Evolutionary conservation across 2,888 invertebrate genomes (phyloP).

Genomic region (Acanthosepion pharaonis): DNA sequence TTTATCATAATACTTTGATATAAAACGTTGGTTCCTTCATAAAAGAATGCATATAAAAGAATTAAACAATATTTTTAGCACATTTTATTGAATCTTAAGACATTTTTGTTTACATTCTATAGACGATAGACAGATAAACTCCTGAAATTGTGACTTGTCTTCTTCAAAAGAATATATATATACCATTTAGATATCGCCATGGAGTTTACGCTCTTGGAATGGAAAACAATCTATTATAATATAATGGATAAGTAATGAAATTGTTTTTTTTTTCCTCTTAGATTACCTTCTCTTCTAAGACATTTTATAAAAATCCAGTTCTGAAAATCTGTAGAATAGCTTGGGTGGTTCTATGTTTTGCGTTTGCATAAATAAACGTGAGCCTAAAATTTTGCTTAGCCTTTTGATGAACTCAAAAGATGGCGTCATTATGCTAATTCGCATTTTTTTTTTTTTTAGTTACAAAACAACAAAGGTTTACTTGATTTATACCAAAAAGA

Average conservation of each 20-base stretch:
- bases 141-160: too few relatives aligned
- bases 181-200: not conserved
- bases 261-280: not conserved
- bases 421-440: not conserved
- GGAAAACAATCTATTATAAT: not conserved
- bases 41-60: not conserved
- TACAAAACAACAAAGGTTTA: too few relatives aligned
- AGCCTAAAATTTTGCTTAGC: not conserved
- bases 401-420: not conserved
- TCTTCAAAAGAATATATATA: not conserved
- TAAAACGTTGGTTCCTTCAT: too few relatives aligned
- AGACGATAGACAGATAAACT: not conserved
- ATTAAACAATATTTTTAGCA: not conserved
- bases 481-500: not conserved
- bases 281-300: not conserved
- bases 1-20: too few relatives aligned
- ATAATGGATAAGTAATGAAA: not conserved
- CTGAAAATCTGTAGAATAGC: not conserved
- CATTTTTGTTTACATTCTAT: not conserved
- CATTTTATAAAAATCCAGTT: not conserved
- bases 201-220: not conserved
- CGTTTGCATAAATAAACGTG: not conserved
- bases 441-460: not conserved
- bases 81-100: not conserved
- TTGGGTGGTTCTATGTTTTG: not conserved